Conservation (phyloP, 2,113 vertebrate species). For the Hyla sarda region DNA sequence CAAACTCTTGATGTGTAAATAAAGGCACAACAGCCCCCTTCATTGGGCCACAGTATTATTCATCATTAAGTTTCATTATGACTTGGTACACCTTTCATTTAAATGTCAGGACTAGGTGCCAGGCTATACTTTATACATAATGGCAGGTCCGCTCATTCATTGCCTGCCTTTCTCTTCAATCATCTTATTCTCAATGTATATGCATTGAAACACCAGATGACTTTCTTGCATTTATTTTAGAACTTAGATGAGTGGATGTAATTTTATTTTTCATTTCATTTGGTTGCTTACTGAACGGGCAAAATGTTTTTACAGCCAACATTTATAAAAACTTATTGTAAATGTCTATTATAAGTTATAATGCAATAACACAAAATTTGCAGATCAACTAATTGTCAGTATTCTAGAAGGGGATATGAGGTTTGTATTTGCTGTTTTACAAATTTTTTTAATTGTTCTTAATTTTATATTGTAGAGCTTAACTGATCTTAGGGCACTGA, state of each 20-base stretch:
- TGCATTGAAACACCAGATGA: conserved; percentile 14
- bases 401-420: not conserved
- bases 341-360: not conserved
- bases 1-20: conserved; percentile 53
- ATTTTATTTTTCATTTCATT: conserved; percentile 23
- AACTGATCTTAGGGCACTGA: too few relatives aligned
- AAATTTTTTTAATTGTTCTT: not conserved
- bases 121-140: conserved; percentile 54
- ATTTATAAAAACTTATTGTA: not conserved
- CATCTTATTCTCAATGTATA: conserved; percentile 29
- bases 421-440: not conserved
- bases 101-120: conserved; percentile 43
- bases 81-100: conserved; percentile 50
- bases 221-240: conserved; percentile 15
- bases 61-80: conserved; percentile 56
- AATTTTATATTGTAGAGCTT: not conserved
- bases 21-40: conserved; percentile 23
- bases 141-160: conserved; percentile 37
- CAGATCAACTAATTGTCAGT: not conserved
- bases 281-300: not conserved
- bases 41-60: conserved; percentile 28
- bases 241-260: not conserved
- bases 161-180: conserved; percentile 23
- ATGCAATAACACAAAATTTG: not conserved
- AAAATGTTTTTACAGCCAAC: not conserved